phyloP scores from a whole-genome alignment of 2,888 invertebrate genomes.

The Chalcis sispes region DNA sequence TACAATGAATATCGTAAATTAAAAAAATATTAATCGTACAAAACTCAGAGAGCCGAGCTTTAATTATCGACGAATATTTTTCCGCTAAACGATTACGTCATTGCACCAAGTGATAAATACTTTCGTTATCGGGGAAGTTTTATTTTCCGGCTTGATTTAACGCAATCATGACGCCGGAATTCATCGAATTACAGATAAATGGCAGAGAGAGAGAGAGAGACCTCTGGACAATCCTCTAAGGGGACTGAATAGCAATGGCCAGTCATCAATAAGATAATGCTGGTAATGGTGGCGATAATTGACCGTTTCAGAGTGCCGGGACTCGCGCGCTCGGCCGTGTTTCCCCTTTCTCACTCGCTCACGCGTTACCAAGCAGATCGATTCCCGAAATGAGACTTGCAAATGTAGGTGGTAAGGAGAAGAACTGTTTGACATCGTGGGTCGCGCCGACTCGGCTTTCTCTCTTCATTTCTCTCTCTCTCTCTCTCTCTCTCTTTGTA shows the following conservation, averaged over 20 bases:
- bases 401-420: conserved; percentile 67
- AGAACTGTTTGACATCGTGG: conserved; percentile 67
- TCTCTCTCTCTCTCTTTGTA: background rate
- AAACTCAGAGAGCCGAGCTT: no score
- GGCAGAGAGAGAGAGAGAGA: background rate
- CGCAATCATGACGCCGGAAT: background rate
- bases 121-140: no score
- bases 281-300: conserved; percentile 45
- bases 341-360: background rate
- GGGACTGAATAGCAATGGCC: conserved; percentile 26
- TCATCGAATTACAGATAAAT: background rate
- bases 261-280: conserved; percentile 24
- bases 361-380: conserved; percentile 43
- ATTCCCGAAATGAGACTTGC: conserved; percentile 53
- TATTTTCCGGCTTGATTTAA: no score
- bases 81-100: no score
- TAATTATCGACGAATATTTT: no score
- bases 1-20: no score
- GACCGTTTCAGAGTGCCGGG: conserved; percentile 17
- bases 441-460: background rate
- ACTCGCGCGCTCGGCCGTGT: background rate
- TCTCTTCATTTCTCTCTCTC: no score
- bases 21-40: no score
- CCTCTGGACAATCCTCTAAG: conserved; percentile 8
- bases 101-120: no score